Evolutionary conservation across 2,797 vertebrate species (phyloP).

Genomic region (Molothrus ater): DNA sequence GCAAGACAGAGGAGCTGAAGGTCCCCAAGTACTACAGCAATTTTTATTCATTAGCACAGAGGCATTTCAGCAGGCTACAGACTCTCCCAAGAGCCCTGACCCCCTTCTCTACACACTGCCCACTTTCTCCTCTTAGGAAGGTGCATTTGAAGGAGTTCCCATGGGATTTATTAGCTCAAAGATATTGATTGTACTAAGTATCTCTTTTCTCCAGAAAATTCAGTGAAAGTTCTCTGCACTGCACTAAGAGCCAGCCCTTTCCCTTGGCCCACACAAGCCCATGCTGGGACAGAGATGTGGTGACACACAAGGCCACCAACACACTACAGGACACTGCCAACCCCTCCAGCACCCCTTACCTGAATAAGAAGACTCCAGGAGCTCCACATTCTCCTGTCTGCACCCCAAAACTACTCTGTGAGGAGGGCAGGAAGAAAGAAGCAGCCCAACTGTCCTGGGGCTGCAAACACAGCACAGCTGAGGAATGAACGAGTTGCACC

Average conservation of each 20-base stretch:
- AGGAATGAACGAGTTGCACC: accelerated
- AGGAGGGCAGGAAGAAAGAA: background rate
- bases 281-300: accelerated
- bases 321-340: accelerated
- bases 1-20: background rate
- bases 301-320: background rate
- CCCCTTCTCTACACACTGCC: background rate
- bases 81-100: background rate
- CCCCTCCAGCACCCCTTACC: background rate
- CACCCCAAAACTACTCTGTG: accelerated
- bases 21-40: background rate
- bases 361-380: accelerated
- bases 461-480: background rate
- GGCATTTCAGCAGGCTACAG: background rate
- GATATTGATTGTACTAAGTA: background rate
- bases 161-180: background rate
- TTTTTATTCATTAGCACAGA: background rate
- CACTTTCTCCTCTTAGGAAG: background rate
- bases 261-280: accelerated
- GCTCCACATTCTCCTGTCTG: accelerated
- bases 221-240: background rate
- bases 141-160: background rate
- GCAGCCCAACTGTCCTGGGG: accelerated
- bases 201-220: background rate
- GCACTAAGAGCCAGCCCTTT: background rate